Evolutionary conservation across 2,797 vertebrate species (phyloP).

Genomic region (Schizopygopsis pylzovi): DNA sequence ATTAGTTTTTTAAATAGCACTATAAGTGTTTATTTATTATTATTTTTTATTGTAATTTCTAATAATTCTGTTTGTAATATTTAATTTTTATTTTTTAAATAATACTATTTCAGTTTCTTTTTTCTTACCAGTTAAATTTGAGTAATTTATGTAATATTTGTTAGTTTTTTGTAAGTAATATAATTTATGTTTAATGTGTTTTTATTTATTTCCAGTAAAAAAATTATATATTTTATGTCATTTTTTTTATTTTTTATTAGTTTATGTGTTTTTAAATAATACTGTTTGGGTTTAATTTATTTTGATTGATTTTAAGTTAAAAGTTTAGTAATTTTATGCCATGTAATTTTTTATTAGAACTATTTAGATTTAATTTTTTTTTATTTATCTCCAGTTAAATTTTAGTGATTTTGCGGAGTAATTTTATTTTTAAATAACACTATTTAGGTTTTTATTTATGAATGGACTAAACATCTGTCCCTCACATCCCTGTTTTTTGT

Average conservation of each 20-base stretch:
- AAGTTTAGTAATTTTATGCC: neutral
- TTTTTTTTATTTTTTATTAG: no score
- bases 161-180: neutral
- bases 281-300: neutral
- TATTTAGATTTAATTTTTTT: neutral
- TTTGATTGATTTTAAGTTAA: neutral
- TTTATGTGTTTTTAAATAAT: neutral
- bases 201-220: neutral
- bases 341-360: neutral
- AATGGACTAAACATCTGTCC: neutral
- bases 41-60: neutral
- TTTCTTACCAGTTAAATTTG: neutral
- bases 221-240: rapidly evolving
- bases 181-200: neutral
- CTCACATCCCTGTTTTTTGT: neutral
- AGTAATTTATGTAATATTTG: neutral
- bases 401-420: no score
- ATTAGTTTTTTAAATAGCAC: neutral
- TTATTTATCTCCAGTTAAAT: neutral
- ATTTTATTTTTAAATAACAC: neutral
- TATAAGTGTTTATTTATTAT: no score
- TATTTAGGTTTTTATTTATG: neutral
- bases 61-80: neutral
- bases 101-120: neutral
- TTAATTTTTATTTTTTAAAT: neutral